A percentile compares a stretch with the other conserved stretches of the same genome.
These are phyloP conservation scores for Dendrocincla tyrannina DNA, from an alignment of 2,797 vertebrate species.

Conservation along the genomic window DNA sequence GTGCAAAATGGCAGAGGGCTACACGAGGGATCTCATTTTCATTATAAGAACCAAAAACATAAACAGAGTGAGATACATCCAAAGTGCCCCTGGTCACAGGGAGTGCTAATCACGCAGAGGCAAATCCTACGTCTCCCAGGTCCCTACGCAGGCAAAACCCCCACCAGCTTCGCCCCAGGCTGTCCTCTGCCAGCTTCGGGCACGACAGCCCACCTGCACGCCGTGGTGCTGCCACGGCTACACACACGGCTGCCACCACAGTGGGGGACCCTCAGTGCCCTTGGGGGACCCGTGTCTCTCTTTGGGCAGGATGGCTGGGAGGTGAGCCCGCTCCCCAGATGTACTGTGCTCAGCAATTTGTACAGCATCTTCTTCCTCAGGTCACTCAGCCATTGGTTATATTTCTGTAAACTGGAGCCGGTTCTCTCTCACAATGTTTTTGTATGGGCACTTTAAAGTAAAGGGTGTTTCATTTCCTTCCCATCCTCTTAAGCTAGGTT, in stretches of 20 bases:
- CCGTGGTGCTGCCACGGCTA: rapidly evolving
- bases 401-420: not conserved
- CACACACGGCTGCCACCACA: rapidly evolving
- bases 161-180: not conserved
- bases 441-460: not conserved
- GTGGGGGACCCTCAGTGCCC: rapidly evolving
- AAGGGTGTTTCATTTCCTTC: slow-evolving; percentile 71
- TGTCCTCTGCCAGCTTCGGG: not conserved
- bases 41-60: slow-evolving; percentile 65
- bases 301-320: not conserved
- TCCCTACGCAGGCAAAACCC: not conserved
- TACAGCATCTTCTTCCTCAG: not conserved
- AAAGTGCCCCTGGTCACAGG: slow-evolving; percentile 9
- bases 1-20: slow-evolving; percentile 57
- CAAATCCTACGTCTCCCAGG: not conserved
- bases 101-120: slow-evolving; percentile 20
- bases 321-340: not conserved
- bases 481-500: slow-evolving; percentile 35
- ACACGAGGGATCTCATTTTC: slow-evolving; percentile 66
- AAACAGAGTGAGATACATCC: slow-evolving; percentile 35
- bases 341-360: rapidly evolving
- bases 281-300: not conserved
- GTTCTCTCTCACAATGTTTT: not conserved
- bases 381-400: not conserved
- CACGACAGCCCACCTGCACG: rapidly evolving